Evolutionary conservation across 53 echinoderm and acorn worm species (phyloP).

Genomic region (Apostichopus leukothele): DNA sequence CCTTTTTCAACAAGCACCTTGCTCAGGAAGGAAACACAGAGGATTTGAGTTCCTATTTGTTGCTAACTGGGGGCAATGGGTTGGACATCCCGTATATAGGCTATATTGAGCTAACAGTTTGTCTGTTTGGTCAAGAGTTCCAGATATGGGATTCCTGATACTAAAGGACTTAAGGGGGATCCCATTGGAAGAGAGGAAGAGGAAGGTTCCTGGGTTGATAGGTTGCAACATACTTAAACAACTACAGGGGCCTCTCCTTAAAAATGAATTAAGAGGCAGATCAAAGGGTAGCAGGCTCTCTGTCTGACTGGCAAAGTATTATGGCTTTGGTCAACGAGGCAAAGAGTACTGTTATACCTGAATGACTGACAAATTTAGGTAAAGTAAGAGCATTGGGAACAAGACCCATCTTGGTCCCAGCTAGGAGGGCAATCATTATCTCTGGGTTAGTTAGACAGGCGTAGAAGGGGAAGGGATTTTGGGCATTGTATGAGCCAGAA

Average conservation of each 20-base stretch:
- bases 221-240: constrained; percentile 74
- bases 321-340: constrained; percentile 56
- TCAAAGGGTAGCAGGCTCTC: background rate
- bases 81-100: constrained; percentile 59
- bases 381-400: background rate
- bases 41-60: constrained; percentile 56
- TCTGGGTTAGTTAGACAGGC: constrained; percentile 17
- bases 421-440: constrained; percentile 6
- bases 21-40: constrained; percentile 39
- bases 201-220: constrained; percentile 56
- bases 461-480: background rate
- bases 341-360: background rate
- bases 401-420: constrained; percentile 21
- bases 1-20: constrained; percentile 63
- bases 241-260: constrained; percentile 32
- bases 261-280: background rate
- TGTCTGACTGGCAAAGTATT: constrained; percentile 30
- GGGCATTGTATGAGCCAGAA: constrained; percentile 43
- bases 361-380: background rate
- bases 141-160: constrained; percentile 66
- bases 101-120: constrained; percentile 69
- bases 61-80: constrained; percentile 62
- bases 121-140: constrained; percentile 48
- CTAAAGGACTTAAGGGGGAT: constrained; percentile 59
- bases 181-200: constrained; percentile 49